These are phyloP conservation scores for Sinocyclocheilus anshuiensis DNA, from an alignment of 2,113 vertebrate genomes.

Conservation along the genomic window DNA sequence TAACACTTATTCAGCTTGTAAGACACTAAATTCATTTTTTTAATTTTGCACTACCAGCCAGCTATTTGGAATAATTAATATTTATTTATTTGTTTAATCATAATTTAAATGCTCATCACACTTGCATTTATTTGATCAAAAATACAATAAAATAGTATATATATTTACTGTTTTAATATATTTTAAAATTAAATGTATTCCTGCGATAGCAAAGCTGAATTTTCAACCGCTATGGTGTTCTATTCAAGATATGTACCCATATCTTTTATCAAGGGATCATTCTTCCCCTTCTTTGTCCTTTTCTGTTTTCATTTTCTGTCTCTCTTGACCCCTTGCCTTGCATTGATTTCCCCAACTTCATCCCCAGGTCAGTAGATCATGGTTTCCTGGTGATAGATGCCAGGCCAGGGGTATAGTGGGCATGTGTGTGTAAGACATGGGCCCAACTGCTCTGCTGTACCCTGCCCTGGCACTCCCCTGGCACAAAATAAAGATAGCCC, in stretches of 20 bases:
- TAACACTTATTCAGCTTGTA: not conserved
- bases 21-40: not conserved
- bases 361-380: constrained; percentile 19
- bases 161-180: no score
- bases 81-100: no score
- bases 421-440: constrained; percentile 42
- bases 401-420: constrained; percentile 31
- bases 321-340: not conserved
- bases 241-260: no score
- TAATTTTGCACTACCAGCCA: no score
- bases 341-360: not conserved
- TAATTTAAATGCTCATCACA: no score
- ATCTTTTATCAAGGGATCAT: not conserved
- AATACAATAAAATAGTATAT: no score
- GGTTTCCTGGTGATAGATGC: constrained; percentile 38
- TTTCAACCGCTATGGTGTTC: no score
- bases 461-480: constrained; percentile 51
- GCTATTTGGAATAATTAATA: no score
- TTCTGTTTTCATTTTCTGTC: not conserved
- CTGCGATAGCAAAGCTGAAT: no score
- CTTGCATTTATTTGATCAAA: no score
- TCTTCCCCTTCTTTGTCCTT: not conserved
- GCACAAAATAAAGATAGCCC: constrained; percentile 51
- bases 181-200: no score
- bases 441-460: constrained; percentile 26